Conservation (phyloP, 2,797 vertebrate genomes). For the Cheirogaleus major region DNA sequence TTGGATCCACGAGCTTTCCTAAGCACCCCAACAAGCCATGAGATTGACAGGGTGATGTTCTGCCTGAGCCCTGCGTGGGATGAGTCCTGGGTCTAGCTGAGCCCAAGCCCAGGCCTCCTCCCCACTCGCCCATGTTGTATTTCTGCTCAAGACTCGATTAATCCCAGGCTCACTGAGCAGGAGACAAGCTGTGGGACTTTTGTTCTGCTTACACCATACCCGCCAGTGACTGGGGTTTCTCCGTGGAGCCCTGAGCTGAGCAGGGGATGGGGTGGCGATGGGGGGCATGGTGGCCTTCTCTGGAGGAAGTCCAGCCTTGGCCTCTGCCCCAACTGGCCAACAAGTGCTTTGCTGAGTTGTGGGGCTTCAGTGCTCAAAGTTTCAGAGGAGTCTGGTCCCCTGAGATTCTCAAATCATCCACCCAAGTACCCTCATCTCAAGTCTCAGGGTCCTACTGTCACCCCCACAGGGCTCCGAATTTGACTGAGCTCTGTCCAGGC, state of each 20-base stretch:
- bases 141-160: neutral
- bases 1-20: neutral
- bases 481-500: neutral
- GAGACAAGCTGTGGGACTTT: accelerated
- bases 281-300: neutral
- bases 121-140: neutral
- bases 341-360: neutral
- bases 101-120: neutral
- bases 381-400: neutral
- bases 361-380: neutral
- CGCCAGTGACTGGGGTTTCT: neutral
- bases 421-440: neutral
- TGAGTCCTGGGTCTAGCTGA: no score
- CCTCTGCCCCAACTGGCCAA: accelerated
- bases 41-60: accelerated
- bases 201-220: neutral
- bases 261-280: neutral
- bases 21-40: neutral
- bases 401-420: neutral
- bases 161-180: accelerated
- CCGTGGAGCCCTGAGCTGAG: neutral
- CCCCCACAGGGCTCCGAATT: neutral
- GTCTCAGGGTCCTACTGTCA: neutral
- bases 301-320: neutral
- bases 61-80: neutral